These are phyloP conservation scores for Polyommatus iphigenia DNA, from an alignment of 2,888 invertebrate species.

Conservation along the genomic window DNA sequence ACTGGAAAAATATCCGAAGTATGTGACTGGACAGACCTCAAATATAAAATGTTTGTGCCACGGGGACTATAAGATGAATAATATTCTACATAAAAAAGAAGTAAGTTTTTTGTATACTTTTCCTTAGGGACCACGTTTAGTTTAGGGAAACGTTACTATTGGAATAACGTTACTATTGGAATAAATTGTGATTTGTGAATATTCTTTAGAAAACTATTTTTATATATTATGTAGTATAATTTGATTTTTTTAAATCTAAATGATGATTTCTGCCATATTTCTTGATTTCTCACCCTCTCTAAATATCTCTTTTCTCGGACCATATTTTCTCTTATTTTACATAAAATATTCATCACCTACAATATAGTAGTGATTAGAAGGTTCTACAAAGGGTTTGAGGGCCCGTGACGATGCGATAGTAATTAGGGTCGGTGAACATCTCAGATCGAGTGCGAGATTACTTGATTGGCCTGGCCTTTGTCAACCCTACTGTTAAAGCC, in stretches of 20 bases:
- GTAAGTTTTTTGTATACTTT: conserved; percentile 48
- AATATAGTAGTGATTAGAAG: neutral
- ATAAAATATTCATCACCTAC: neutral
- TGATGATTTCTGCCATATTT: too few species aligned
- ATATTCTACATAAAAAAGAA: conserved; percentile 53
- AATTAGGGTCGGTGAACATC: neutral
- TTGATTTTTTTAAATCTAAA: too few species aligned
- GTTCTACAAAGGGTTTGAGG: neutral
- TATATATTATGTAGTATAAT: too few species aligned
- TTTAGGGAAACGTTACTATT: too few species aligned
- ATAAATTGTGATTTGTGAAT: too few species aligned
- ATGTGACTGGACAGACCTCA: conserved; percentile 43
- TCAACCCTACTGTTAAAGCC: too few species aligned
- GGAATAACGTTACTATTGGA: too few species aligned
- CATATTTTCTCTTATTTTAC: too few species aligned
- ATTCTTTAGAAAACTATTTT: too few species aligned
- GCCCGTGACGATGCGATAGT: neutral
- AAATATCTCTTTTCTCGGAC: too few species aligned
- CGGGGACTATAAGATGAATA: conserved; percentile 62
- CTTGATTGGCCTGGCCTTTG: neutral
- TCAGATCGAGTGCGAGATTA: neutral
- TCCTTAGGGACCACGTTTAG: neutral
- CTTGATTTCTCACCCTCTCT: too few species aligned
- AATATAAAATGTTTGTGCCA: conserved; percentile 52
- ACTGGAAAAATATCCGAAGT: conserved; percentile 44